Percentiles rank a stretch among this genome's conserved stretches.
phyloP scores from a whole-genome alignment of 2,888 invertebrate species.

The Neocrepidodera transversa region DNA sequence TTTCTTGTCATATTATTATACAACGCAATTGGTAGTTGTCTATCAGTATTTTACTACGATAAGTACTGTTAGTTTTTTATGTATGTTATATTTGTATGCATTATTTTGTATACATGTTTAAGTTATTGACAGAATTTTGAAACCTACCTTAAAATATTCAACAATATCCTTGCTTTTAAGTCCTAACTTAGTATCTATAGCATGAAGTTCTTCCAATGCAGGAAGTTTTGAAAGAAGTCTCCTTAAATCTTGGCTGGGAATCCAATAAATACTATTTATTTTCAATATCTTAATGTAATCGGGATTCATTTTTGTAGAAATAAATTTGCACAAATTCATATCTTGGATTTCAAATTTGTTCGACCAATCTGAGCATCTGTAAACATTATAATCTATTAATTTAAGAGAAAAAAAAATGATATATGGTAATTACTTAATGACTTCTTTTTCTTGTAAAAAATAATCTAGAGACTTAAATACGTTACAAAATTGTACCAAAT shows the following conservation, averaged over 20 bases:
- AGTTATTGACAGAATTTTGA: too few relatives aligned
- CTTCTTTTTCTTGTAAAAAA: conserved; percentile 21
- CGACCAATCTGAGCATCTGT: conserved; percentile 28
- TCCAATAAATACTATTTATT: conserved; percentile 37
- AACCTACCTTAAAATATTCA: conserved; percentile 31
- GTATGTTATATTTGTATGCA: too few relatives aligned
- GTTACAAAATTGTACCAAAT: conserved; percentile 28
- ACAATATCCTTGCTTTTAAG: conserved; percentile 22
- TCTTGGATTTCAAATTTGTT: conserved; percentile 26
- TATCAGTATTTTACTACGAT: too few relatives aligned
- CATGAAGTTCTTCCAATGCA: conserved; percentile 33
- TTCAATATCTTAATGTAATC: conserved; percentile 30
- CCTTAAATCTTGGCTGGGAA: conserved; percentile 30
- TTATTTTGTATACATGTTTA: too few relatives aligned
- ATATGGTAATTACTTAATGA: too few relatives aligned
- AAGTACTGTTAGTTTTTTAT: too few relatives aligned
- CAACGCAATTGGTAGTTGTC: too few relatives aligned
- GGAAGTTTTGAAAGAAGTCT: conserved; percentile 27
- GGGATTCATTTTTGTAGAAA: conserved; percentile 28
- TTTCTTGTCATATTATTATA: too few relatives aligned
- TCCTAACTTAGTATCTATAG: conserved; percentile 36
- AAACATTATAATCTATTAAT: conserved; percentile 1
- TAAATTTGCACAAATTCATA: conserved; percentile 30
- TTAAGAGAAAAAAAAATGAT: too few relatives aligned
- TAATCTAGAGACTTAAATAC: conserved; percentile 18